These are phyloP conservation scores for Tethya wilhelma DNA, from an alignment of 37 sponge, comb jelly and placozoan species.

Conservation along the genomic window DNA sequence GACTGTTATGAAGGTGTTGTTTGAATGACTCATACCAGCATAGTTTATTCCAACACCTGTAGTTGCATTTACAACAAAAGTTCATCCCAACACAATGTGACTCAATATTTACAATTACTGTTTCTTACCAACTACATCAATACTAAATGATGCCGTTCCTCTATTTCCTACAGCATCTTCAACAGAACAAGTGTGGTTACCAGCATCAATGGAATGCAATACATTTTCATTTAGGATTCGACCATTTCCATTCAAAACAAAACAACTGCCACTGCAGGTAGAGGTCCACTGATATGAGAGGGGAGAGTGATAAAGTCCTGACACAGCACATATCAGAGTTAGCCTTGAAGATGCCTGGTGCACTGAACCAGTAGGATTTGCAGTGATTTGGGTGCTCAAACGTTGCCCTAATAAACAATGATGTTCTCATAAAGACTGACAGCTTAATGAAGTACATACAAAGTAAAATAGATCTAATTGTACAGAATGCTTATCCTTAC, in stretches of 20 bases:
- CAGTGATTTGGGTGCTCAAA: neutral
- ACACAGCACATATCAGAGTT: conserved; percentile 3
- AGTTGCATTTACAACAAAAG: neutral
- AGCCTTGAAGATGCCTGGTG: conserved; percentile 2
- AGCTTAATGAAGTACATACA: too few relatives aligned
- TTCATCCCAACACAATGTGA: neutral
- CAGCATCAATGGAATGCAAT: conserved; percentile 8
- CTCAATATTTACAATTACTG: neutral
- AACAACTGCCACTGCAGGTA: conserved; percentile 4
- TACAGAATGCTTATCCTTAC: neutral
- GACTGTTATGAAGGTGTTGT: conserved; percentile 12
- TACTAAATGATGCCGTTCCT: neutral
- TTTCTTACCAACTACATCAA: neutral
- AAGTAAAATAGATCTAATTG: too few relatives aligned
- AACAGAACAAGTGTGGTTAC: conserved; percentile 10
- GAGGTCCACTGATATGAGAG: conserved; percentile 19
- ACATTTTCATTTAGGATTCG: neutral
- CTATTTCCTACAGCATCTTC: conserved; percentile 2
- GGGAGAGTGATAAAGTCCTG: conserved; percentile 2
- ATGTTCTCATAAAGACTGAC: too few relatives aligned
- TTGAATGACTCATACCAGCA: neutral
- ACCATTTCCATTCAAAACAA: neutral
- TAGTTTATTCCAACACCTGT: neutral
- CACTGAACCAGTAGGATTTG: neutral
- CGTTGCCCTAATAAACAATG: neutral